Evolutionary conservation across 1,140 invertebrate genomes (phyloP).

Genomic region (Neomicropteryx cornuta): DNA sequence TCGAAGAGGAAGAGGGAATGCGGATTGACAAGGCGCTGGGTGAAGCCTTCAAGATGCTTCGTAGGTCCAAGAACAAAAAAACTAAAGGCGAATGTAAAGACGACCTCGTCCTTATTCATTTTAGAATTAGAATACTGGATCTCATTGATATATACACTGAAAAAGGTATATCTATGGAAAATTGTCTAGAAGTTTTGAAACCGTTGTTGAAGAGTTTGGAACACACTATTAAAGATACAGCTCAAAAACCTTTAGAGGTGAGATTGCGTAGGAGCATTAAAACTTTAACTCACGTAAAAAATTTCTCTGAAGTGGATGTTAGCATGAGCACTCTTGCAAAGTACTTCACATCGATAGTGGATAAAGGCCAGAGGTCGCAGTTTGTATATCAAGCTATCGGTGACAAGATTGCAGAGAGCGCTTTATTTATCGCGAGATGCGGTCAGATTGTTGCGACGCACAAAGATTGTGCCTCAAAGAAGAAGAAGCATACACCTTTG

Average conservation of each 20-base stretch:
- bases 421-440: slow-evolving; percentile 52
- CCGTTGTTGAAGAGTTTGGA: slow-evolving; percentile 53
- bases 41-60: slow-evolving; percentile 55
- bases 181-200: slow-evolving; percentile 53
- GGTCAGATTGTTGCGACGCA: slow-evolving; percentile 32
- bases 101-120: slow-evolving; percentile 54
- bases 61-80: slow-evolving; percentile 44
- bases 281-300: slow-evolving; percentile 46
- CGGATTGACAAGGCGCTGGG: slow-evolving; percentile 57
- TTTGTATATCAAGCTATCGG: slow-evolving; percentile 55
- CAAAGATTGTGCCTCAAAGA: slow-evolving; percentile 22
- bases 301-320: slow-evolving; percentile 46
- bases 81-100: slow-evolving; percentile 53
- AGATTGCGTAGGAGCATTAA: slow-evolving; percentile 49
- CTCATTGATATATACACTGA: slow-evolving; percentile 59
- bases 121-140: slow-evolving; percentile 56
- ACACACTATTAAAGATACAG: slow-evolving; percentile 52
- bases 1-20: slow-evolving; percentile 63
- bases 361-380: slow-evolving; percentile 50
- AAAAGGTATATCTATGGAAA: slow-evolving; percentile 49
- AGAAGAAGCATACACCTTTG: slow-evolving; percentile 28
- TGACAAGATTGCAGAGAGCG: slow-evolving; percentile 51
- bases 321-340: slow-evolving; percentile 43
- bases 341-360: slow-evolving; percentile 44
- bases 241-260: slow-evolving; percentile 54